A percentile compares a stretch with the other conserved stretches of the same genome.
These are phyloP conservation scores for Nettapus auritus DNA, from an alignment of 2,113 vertebrate species.

Conservation along the genomic window DNA sequence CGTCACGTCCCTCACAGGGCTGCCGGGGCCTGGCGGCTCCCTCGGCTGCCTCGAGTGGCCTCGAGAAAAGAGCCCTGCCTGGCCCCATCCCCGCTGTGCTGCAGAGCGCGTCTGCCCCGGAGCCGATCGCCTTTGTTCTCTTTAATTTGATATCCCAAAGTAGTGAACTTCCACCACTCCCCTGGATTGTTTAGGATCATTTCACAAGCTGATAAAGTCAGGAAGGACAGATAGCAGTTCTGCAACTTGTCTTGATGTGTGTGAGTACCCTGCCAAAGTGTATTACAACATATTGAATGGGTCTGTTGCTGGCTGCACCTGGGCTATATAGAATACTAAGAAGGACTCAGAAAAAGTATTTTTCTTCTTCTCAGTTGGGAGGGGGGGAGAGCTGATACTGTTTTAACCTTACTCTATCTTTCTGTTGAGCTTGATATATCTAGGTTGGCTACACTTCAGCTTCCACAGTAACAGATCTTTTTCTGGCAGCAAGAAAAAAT, in stretches of 20 bases:
- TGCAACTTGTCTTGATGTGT: rapidly evolving
- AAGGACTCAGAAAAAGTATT: neutral
- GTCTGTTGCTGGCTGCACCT: neutral
- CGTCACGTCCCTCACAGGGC: too few species aligned
- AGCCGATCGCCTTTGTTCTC: too few species aligned
- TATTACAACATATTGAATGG: too few species aligned
- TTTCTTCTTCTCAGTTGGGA: neutral
- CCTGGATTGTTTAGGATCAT: neutral
- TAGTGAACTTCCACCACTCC: neutral
- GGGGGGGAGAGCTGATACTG: neutral
- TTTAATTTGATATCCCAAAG: neutral
- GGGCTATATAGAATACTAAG: neutral
- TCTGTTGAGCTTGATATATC: neutral
- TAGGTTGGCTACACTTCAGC: neutral
- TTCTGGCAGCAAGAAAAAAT: neutral
- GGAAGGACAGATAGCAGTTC: neutral
- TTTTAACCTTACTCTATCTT: neutral
- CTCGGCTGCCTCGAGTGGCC: too few species aligned
- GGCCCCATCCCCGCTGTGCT: too few species aligned
- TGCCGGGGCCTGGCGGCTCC: too few species aligned
- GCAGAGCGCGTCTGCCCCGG: too few species aligned
- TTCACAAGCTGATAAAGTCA: neutral
- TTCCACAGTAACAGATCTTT: neutral
- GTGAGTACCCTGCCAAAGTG: neutral
- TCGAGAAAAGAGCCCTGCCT: too few species aligned